Percentiles rank a stretch among this genome's conserved stretches.
These are phyloP conservation scores for Sphaerodactylus townsendi DNA, from an alignment of 2,113 vertebrate species.

Conservation along the genomic window DNA sequence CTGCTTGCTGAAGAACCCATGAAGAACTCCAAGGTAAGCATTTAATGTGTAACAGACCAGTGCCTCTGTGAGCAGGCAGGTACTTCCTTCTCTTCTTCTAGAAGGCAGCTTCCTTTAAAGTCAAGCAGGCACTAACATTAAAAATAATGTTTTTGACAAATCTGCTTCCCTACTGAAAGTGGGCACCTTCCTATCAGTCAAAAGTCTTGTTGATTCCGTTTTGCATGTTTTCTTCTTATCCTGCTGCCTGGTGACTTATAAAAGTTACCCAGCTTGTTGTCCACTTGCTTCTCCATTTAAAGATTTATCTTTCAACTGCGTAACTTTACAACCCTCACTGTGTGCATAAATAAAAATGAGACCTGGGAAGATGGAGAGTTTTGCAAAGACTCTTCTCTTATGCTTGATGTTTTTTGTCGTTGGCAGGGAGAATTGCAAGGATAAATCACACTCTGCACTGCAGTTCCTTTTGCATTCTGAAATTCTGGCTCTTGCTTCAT, in stretches of 20 bases:
- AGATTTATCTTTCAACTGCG: neutral
- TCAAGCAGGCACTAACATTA: no score
- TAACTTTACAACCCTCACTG: neutral
- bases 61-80: no score
- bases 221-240: neutral
- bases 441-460: constrained; percentile 13
- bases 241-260: neutral
- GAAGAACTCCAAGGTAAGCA: no score
- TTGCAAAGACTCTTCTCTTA: neutral
- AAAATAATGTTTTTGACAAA: no score
- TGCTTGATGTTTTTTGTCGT: constrained; percentile 10
- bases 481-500: neutral
- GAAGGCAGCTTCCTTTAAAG: no score
- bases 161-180: no score
- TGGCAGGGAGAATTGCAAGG: constrained; percentile 22
- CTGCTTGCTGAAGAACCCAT: no score
- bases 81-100: no score
- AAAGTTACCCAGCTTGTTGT: neutral
- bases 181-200: no score
- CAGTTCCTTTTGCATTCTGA: neutral
- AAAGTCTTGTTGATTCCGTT: no score
- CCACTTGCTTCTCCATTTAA: neutral
- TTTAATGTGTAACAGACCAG: no score
- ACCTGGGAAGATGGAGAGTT: constrained; percentile 1
- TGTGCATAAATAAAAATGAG: constrained; percentile 22